A percentile compares a stretch with the other conserved stretches of the same genome.
Conservation (phyloP, 2,797 vertebrate species). For the Esox lucius region DNA sequence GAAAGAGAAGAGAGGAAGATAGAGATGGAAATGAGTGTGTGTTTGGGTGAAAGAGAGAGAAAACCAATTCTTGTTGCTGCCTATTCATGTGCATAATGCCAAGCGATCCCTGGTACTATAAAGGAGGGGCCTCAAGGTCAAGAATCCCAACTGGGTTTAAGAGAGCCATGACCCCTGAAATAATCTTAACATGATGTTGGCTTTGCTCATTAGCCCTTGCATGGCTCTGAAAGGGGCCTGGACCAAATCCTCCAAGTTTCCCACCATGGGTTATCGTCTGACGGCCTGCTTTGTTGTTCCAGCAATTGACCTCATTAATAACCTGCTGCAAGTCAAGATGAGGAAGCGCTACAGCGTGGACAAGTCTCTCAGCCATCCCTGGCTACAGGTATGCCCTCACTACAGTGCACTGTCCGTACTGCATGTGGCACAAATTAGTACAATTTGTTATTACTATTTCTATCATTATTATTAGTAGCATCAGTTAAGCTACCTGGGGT, state of each 20-base stretch:
- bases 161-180: slow-evolving; percentile 73
- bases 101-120: slow-evolving; percentile 50
- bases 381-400: slow-evolving; percentile 71
- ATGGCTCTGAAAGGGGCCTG: slow-evolving; percentile 41
- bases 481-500: not conserved
- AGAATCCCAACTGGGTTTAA: slow-evolving; percentile 58
- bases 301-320: slow-evolving; percentile 98
- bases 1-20: slow-evolving; percentile 9
- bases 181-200: slow-evolving; percentile 80
- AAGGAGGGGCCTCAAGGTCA: slow-evolving; percentile 58
- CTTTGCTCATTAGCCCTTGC: slow-evolving; percentile 74
- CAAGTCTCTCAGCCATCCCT: slow-evolving; percentile 95
- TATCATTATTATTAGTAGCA: not conserved
- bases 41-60: not conserved
- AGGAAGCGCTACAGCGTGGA: slow-evolving; percentile 97
- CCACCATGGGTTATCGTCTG: slow-evolving; percentile 33
- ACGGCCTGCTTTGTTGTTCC: slow-evolving; percentile 61
- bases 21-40: slow-evolving; percentile 14
- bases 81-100: slow-evolving; percentile 74
- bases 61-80: slow-evolving; percentile 51
- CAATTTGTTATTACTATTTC: no score
- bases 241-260: slow-evolving; percentile 39
- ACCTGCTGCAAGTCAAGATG: slow-evolving; percentile 99
- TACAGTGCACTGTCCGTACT: no score
- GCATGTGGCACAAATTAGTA: no score